Percentiles rank a stretch among this genome's conserved stretches.
phyloP scores from a whole-genome alignment of 2,888 invertebrate genomes.

The Agrochola litura region DNA sequence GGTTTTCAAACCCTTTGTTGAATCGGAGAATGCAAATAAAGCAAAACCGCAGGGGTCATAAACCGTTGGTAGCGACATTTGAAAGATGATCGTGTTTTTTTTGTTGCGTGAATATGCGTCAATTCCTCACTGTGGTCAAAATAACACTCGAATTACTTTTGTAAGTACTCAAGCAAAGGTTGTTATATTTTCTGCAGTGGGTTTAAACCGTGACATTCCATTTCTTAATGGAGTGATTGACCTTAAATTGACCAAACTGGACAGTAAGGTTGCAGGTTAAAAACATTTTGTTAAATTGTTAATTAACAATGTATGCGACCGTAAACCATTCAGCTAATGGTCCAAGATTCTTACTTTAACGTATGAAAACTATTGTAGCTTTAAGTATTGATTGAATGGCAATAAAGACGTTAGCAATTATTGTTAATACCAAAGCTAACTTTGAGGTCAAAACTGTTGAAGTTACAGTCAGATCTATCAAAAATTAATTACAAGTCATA shows the following conservation, averaged over 20 bases:
- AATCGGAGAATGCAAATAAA: conserved; percentile 65
- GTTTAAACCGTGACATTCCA: conserved; percentile 44
- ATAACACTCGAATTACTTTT: conserved; percentile 4
- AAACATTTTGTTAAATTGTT: conserved; percentile 12
- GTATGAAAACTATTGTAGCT: neutral
- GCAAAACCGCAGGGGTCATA: conserved; percentile 66
- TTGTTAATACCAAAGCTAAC: conserved; percentile 24
- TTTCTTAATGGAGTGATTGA: conserved; percentile 40
- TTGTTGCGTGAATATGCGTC: conserved; percentile 22
- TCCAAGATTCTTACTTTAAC: neutral
- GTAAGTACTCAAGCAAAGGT: conserved; percentile 2
- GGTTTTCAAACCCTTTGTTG: conserved; percentile 52
- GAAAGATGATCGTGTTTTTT: conserved; percentile 56
- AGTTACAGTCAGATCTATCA: conserved; percentile 21
- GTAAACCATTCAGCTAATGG: neutral
- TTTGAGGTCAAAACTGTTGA: conserved; percentile 40
- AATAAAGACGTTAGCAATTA: conserved; percentile 31
- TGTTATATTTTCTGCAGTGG: conserved; percentile 9
- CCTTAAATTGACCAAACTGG: conserved; percentile 42
- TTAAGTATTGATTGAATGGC: neutral
- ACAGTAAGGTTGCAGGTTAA: conserved; percentile 25
- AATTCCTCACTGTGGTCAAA: conserved; percentile 23
- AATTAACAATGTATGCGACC: conserved; percentile 8
- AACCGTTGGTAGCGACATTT: conserved; percentile 56
- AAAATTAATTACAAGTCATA: conserved; percentile 26